These are phyloP conservation scores for Syngnathus scovelli DNA, from an alignment of 2,113 vertebrate species.

Conservation along the genomic window DNA sequence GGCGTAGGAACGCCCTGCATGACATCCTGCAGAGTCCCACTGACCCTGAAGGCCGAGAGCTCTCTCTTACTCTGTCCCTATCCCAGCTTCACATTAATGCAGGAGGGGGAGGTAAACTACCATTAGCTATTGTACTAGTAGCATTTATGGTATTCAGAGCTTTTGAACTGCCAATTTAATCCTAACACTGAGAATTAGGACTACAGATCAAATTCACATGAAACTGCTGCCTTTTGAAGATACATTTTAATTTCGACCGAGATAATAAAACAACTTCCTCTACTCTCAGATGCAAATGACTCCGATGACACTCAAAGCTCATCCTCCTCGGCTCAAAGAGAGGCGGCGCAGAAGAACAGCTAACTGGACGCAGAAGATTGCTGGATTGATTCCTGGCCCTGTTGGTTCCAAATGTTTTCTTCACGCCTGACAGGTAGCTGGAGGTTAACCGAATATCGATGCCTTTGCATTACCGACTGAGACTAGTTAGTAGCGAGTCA, in stretches of 20 bases:
- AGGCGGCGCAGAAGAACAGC: constrained; percentile 62
- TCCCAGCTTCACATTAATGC: constrained; percentile 89
- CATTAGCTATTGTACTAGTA: neutral
- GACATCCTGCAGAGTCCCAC: constrained; percentile 91
- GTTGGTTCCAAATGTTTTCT: neutral
- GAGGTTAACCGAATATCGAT: constrained; percentile 25
- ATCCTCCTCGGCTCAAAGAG: constrained; percentile 47
- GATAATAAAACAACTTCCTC: neutral
- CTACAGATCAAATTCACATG: neutral
- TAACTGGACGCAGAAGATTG: constrained; percentile 29
- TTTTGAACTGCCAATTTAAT: neutral
- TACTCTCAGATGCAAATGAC: constrained; percentile 51
- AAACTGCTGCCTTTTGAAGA: neutral
- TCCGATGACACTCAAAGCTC: constrained; percentile 57
- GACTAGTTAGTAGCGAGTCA: constrained; percentile 24
- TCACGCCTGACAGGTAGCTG: constrained; percentile 9
- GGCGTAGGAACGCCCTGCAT: constrained; percentile 91
- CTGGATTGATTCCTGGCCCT: neutral
- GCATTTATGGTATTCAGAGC: neutral
- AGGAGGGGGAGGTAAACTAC: constrained; percentile 69
- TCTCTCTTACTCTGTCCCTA: constrained; percentile 85
- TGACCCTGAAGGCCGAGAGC: constrained; percentile 79
- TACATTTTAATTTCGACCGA: neutral
- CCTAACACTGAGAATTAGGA: neutral
- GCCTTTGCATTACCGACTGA: constrained; percentile 1